Conservation (phyloP, 2,797 vertebrate genomes). For the Podargus strigoides region DNA sequence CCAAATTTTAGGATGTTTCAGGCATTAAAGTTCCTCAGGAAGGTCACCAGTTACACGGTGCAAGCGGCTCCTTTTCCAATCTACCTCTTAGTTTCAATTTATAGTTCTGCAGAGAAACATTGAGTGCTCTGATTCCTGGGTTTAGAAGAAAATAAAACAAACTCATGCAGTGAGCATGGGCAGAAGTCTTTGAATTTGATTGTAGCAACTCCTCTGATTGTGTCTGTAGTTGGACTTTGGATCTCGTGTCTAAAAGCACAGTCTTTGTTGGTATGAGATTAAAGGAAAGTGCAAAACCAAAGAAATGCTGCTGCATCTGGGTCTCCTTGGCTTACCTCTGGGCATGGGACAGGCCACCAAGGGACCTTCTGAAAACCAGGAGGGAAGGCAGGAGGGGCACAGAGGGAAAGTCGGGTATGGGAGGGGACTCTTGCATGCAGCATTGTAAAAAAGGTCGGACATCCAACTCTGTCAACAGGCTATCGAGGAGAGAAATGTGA, state of each 20-base stretch:
- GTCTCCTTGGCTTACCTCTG: not conserved
- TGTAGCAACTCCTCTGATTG: not conserved
- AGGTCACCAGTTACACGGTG: not conserved
- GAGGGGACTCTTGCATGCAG: not conserved
- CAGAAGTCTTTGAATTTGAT: not conserved
- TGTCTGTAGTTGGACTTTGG: not conserved
- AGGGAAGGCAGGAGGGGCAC: fast-evolving
- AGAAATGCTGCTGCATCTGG: not conserved
- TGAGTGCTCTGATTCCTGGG: not conserved
- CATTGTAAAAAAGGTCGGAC: not conserved
- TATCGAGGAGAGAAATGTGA: not conserved
- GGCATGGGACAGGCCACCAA: not conserved
- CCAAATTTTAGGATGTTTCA: slow-evolving; percentile 10
- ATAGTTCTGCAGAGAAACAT: not conserved
- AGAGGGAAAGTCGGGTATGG: not conserved
- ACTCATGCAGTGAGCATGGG: not conserved
- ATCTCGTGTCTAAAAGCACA: not conserved
- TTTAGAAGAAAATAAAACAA: not conserved
- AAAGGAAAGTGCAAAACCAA: not conserved
- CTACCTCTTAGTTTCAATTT: slow-evolving; percentile 29
- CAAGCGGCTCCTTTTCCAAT: slow-evolving; percentile 1
- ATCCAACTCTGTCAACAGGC: not conserved
- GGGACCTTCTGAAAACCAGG: not conserved
- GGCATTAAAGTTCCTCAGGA: not conserved
- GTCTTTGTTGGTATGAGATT: not conserved